Conservation (phyloP, 2,113 vertebrate genomes). For the Cygnus buccinator region DNA sequence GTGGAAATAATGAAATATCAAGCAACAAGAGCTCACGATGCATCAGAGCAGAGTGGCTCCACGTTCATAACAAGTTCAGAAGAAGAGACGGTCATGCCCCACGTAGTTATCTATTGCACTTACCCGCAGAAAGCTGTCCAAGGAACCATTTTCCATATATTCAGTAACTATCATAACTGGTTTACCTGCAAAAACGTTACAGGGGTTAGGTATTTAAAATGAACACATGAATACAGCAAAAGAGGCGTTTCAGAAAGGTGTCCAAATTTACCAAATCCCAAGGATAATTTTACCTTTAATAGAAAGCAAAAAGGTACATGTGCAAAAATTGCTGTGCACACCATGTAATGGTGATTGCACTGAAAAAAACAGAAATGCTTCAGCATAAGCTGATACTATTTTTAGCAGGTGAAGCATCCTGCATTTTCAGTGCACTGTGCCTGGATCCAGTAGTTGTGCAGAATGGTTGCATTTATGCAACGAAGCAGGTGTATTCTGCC, state of each 20-base stretch:
- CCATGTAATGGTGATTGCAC: not conserved
- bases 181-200: slow-evolving; percentile 79
- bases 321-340: not conserved
- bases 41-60: not conserved
- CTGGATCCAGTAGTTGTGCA: not conserved
- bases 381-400: not conserved
- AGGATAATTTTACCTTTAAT: not conserved
- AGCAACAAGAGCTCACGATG: not conserved
- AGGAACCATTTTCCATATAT: slow-evolving; percentile 91
- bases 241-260: not conserved
- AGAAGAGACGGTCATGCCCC: not conserved
- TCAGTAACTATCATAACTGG: slow-evolving; percentile 92
- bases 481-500: not conserved
- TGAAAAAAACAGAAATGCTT: not conserved
- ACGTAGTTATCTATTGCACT: slow-evolving; percentile 47
- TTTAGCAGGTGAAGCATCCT: not conserved
- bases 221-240: not conserved
- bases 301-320: not conserved
- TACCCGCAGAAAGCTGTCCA: slow-evolving; percentile 90
- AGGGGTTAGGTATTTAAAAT: not conserved
- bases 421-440: not conserved
- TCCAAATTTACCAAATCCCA: not conserved
- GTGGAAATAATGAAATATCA: not conserved
- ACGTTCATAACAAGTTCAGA: not conserved
- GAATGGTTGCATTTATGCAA: not conserved